Base-by-base conservation (phyloP, 53 echinoderm and acorn worm species). In the Luidia sarsii region DNA sequence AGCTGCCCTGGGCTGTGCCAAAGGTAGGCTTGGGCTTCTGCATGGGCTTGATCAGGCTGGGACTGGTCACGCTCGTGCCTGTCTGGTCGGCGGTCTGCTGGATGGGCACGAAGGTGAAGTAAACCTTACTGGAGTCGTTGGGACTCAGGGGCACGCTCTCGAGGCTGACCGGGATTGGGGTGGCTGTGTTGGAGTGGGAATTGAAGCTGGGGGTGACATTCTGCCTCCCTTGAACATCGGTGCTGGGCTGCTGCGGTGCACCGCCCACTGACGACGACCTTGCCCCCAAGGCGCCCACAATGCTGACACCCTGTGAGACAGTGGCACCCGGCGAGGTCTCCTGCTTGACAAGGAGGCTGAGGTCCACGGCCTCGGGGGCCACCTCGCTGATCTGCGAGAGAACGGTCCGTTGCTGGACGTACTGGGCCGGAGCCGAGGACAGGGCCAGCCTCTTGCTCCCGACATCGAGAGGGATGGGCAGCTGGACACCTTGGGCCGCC, bases 121-220 rank as follows among this genome's bases (percentile, higher is more conserved):
- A 70, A 7, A 69, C 84, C 43, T 77, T 55, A 31, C 72, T 75
- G 1, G 85, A 63, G 50, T 88, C 85, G 16, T 71, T 81, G 19
- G 92, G 92, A 71, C 92, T 92, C 4, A 73, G 85, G 18, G 92
- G 88, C 18, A 92, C 65, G 29, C 82, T 92, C 39, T 83, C 90
- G n/a, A 57, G 62, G 22, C 49, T 81, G 33, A 80, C 36, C 21
- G 88, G 92, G 18, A 84, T 60, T 15, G 90, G 86, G 37, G 86
- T 86, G n/a, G 79, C 79, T 45, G 82, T 74, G 33, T 89, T 82
- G 4, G 89, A 83, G 16, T 83, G 70, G n/a, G 37, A 66, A 27
- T 75, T 75, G 43, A 70, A 63, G 50, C 69, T 83, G 1, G 79
- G 80, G 27, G 80, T 75, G 32, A 59, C 59, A 23, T 75, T 60